A percentile compares a stretch with the other conserved stretches of the same genome.
Conservation (phyloP, 2,797 vertebrate genomes). For the Malacoraja senta region DNA sequence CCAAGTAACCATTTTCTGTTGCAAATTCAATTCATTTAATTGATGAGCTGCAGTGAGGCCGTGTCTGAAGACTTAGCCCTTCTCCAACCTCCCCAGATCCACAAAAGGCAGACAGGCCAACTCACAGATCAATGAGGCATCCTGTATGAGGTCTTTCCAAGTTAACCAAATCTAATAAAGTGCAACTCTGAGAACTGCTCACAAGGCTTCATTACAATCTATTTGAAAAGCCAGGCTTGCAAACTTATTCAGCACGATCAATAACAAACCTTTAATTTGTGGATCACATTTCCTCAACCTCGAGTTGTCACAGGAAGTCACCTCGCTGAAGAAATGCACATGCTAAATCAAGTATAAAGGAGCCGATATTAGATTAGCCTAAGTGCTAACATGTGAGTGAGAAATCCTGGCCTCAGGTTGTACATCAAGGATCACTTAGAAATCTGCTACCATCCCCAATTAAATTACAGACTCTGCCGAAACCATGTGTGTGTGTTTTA, state of each 20-base stretch:
- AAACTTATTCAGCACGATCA: not conserved
- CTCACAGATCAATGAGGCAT: not conserved
- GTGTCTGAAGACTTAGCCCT: not conserved
- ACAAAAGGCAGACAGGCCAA: not conserved
- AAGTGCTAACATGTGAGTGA: constrained; percentile 23
- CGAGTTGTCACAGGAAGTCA: not conserved
- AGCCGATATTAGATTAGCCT: not conserved
- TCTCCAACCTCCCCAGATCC: not conserved
- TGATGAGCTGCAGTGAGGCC: not conserved
- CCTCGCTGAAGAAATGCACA: not conserved
- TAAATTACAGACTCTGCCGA: constrained; percentile 22
- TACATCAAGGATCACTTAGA: constrained; percentile 26
- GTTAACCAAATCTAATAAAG: not conserved
- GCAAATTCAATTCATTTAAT: not conserved
- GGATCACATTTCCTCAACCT: not conserved
- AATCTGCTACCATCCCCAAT: constrained; percentile 31
- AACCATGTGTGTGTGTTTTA: constrained; percentile 17
- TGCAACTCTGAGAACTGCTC: not conserved
- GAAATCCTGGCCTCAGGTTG: not conserved
- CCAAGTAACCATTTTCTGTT: not conserved
- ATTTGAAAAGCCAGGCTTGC: not conserved
- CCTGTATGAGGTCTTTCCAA: not conserved
- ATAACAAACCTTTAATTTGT: constrained; percentile 27
- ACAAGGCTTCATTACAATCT: not conserved
- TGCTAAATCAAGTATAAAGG: not conserved